Conservation (phyloP, 2,797 vertebrate species). For the Pipistrellus pygmaeus region DNA sequence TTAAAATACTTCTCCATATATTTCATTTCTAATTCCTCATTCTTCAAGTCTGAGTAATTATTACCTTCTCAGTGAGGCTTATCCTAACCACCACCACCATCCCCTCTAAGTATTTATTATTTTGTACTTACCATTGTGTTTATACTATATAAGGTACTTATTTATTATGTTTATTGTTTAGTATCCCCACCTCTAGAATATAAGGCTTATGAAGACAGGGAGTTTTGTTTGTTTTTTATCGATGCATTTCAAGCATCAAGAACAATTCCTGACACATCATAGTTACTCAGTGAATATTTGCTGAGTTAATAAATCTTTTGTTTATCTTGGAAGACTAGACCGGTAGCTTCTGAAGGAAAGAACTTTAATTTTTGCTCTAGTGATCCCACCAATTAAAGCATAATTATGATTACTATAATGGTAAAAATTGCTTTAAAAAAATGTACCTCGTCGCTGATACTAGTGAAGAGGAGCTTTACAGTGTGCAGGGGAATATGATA, state of each 20-base stretch:
- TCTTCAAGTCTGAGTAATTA: conserved; percentile 25
- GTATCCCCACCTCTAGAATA: background rate
- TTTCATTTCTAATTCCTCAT: background rate
- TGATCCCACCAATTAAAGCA: background rate
- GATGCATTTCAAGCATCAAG: background rate
- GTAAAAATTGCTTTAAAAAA: conserved; percentile 37
- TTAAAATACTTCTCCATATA: background rate
- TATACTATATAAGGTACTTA: background rate
- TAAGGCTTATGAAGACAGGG: background rate
- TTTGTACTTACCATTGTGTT: conserved; percentile 15
- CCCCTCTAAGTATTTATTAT: background rate
- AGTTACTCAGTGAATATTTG: background rate
- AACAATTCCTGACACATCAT: background rate
- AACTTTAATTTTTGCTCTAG: background rate
- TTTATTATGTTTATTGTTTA: background rate
- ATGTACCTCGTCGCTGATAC: background rate
- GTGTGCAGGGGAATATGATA: background rate
- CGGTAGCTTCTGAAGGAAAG: background rate
- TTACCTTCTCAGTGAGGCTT: background rate
- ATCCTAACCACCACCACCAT: background rate
- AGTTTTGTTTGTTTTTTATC: background rate
- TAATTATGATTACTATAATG: background rate
- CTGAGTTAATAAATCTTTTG: background rate
- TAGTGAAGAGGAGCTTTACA: background rate
- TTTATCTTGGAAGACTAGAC: background rate